Conservation (phyloP, 2,888 invertebrate species). For the Adineta ricciae region DNA sequence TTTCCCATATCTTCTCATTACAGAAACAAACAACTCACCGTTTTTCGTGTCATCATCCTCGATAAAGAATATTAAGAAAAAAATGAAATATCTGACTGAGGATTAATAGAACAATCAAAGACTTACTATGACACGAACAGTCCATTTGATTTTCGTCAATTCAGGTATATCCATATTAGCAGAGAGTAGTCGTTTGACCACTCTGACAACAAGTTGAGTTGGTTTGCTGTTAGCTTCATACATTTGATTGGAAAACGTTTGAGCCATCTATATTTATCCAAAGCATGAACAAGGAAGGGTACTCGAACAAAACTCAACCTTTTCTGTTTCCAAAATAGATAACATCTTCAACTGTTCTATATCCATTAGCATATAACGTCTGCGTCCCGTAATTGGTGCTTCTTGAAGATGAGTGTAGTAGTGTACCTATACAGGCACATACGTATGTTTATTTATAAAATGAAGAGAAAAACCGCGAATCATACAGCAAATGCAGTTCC, state of each 20-base stretch:
- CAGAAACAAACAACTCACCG: background rate
- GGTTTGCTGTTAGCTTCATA: background rate
- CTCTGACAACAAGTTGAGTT: background rate
- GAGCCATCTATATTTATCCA: background rate
- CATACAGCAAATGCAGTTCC: background rate
- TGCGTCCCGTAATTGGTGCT: background rate
- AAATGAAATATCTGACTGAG: too few relatives aligned
- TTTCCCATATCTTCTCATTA: background rate
- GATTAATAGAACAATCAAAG: too few relatives aligned
- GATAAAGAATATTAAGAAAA: too few relatives aligned
- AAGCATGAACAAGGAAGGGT: too few relatives aligned
- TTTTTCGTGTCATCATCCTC: background rate
- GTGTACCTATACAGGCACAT: background rate
- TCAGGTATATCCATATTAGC: background rate
- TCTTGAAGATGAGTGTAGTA: background rate
- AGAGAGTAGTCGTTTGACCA: background rate
- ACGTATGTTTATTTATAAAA: background rate
- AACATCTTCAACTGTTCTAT: background rate
- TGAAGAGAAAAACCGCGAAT: background rate
- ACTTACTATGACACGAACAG: background rate
- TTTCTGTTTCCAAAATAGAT: background rate
- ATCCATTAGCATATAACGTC: background rate
- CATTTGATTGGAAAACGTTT: background rate
- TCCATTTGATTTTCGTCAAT: background rate
- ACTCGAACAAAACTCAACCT: background rate